These are phyloP conservation scores for Larimichthys crocea DNA, from an alignment of 2,113 vertebrate species.

Conservation along the genomic window DNA sequence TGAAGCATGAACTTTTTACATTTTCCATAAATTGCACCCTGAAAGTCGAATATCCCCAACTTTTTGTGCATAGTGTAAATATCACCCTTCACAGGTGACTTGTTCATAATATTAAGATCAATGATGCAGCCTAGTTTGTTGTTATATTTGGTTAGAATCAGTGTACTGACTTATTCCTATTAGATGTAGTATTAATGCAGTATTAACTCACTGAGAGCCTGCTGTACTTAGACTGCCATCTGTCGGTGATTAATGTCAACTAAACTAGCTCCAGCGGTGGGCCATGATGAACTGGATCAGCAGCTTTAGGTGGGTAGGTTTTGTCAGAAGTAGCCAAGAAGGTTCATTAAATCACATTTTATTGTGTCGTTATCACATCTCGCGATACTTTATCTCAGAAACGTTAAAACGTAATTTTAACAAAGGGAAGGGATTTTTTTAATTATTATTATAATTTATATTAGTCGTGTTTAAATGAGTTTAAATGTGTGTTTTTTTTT, in stretches of 20 bases:
- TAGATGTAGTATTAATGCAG: neutral
- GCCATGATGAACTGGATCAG: neutral
- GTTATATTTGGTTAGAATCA: neutral
- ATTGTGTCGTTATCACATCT: slow-evolving; percentile 11
- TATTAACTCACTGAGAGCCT: neutral
- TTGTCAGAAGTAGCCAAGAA: neutral
- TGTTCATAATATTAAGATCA: neutral
- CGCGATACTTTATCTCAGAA: neutral
- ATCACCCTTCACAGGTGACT: neutral
- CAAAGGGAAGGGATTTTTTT: neutral
- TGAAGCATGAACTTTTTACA: too few relatives aligned
- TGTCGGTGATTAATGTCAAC: slow-evolving; percentile 21
- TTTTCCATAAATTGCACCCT: too few relatives aligned
- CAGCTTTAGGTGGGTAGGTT: neutral
- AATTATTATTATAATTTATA: neutral
- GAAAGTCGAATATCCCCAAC: too few relatives aligned
- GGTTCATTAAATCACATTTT: slow-evolving; percentile 3
- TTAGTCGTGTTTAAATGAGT: neutral
- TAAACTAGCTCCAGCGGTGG: neutral
- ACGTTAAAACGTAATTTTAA: neutral
- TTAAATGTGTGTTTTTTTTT: neutral
- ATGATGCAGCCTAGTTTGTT: neutral
- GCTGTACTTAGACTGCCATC: slow-evolving; percentile 49
- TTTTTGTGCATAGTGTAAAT: too few relatives aligned
- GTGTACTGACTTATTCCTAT: neutral